Evolutionary conservation across 2,113 vertebrate species (phyloP), one percentile per base, ranked within the genome.

Genomic region (Nestor notabilis): DNA sequence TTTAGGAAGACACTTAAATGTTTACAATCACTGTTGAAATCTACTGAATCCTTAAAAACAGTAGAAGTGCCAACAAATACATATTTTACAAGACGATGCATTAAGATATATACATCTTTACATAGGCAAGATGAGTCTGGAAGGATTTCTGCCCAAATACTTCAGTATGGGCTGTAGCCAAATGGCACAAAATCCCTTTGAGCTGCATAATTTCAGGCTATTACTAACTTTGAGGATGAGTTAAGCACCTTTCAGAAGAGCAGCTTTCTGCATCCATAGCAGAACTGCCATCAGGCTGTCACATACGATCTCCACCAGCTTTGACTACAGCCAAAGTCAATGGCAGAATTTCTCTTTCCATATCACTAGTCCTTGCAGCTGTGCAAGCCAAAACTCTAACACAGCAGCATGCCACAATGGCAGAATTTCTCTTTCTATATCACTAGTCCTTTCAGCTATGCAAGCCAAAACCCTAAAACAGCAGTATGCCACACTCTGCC

Each of bases 361-460:
- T 21, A 6, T 14, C 49, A 1, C 28, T 58, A 5, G 6, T 2
- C 18, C 13, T 39, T 81, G 7, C 56, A 60, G 39, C 56, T 39
- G 46, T 14, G 27, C 37, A 60, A 53, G 35, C 14, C 69, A 41
- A 29, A 61, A 37, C 33, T 6, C 20, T 25, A 33, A 19, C 65
- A 5, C n/a, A 44, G 25, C 13, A 28, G 14, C 47, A 21, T 3
- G 3, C 1, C 21, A 24, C 56, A 24, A 14, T 0, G 8, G 47
- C 49, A 89, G 25, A 58, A 66, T 2, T 24, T 39, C 43, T 47
- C 53, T 33, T 13, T 21, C 11, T 27, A 3, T 21, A 6, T 14
- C 49, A 1, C 28, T 58, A 5, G 5, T 2, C 17, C 13, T 39
- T 81, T 6, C 56, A 60, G 39, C 56, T 39, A 44, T 14, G 27